Conservation (phyloP, 2,888 invertebrate genomes). For the Yponomeuta cagnagella region DNA sequence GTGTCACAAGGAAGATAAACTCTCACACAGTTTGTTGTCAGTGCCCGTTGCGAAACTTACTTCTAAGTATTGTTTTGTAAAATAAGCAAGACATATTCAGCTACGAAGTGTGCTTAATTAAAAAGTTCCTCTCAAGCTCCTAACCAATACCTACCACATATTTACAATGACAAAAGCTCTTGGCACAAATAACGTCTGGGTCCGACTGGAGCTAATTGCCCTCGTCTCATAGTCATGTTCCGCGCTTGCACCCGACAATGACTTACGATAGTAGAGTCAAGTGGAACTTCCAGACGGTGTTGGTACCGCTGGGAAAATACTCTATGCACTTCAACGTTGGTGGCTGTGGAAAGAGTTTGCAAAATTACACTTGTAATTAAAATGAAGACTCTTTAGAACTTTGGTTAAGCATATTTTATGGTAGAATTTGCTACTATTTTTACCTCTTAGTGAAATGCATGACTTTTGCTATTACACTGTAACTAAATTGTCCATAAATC, state of each 20-base stretch:
- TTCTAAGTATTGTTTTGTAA: not conserved
- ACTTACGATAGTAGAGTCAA: constrained; percentile 17
- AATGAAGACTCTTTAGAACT: not conserved
- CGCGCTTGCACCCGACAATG: constrained; percentile 17
- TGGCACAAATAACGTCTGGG: constrained; percentile 6
- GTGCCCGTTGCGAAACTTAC: not conserved
- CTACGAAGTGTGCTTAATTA: not conserved
- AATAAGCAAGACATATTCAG: not conserved
- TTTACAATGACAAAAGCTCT: not conserved
- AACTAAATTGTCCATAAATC: too few species aligned
- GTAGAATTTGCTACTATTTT: not conserved
- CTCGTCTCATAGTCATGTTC: constrained; percentile 15
- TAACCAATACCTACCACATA: not conserved
- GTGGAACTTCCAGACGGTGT: not conserved
- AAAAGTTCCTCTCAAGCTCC: not conserved
- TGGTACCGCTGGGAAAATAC: constrained; percentile 10
- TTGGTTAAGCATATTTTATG: not conserved
- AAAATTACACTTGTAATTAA: constrained; percentile 6
- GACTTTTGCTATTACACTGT: too few species aligned
- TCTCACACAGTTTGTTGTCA: not conserved
- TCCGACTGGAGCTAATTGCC: constrained; percentile 9
- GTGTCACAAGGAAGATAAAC: not conserved
- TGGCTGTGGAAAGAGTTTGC: not conserved
- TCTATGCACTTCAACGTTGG: constrained; percentile 5
- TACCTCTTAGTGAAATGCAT: not conserved